These are phyloP conservation scores for Apodemus agrarius DNA, from an alignment of 2,797 vertebrate genomes.

Conservation along the genomic window DNA sequence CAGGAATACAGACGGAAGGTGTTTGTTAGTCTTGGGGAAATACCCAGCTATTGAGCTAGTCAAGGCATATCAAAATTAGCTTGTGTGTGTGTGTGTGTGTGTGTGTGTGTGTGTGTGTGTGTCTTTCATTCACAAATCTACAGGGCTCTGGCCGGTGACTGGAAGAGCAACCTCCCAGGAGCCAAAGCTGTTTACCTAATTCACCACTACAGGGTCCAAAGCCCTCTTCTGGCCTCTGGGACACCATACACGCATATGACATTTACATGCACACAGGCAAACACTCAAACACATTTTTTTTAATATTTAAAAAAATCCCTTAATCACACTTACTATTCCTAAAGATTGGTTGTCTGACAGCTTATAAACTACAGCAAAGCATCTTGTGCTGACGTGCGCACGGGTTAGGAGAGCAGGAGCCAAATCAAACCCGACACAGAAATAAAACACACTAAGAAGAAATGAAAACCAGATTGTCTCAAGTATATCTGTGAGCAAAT, in stretches of 20 bases:
- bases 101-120: neutral
- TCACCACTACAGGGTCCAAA: neutral
- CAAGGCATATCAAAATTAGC: neutral
- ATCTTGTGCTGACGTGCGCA: neutral
- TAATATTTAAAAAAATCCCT: neutral
- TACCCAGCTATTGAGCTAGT: neutral
- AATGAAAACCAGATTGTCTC: neutral
- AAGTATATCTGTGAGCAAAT: neutral
- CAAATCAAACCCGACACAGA: neutral
- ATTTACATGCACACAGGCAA: neutral
- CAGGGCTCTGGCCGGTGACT: neutral
- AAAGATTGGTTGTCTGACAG: neutral
- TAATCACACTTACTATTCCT: conserved; percentile 4
- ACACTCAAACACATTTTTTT: neutral
- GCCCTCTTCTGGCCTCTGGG: neutral
- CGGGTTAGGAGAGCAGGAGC: neutral
- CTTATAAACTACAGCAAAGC: neutral
- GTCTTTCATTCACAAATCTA: neutral
- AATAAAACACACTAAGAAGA: neutral
- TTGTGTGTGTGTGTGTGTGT: neutral
- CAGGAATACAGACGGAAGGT: neutral
- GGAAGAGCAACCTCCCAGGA: neutral
- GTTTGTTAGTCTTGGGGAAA: neutral
- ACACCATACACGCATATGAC: neutral
- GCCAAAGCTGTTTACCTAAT: neutral